These are phyloP conservation scores for Drosophila nr. medialis DNA, from an alignment of 2,888 invertebrate species.

Conservation along the genomic window DNA sequence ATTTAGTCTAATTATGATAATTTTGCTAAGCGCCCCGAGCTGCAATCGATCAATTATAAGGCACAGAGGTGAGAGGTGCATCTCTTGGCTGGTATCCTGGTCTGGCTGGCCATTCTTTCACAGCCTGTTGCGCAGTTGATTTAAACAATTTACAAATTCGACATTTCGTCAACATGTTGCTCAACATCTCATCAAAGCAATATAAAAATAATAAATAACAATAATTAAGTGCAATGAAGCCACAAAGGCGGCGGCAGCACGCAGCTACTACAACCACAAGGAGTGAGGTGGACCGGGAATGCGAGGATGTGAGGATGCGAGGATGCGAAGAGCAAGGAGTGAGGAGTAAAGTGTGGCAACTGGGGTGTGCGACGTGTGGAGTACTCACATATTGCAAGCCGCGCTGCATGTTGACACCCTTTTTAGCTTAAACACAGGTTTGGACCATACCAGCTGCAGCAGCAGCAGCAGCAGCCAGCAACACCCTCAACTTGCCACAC, in stretches of 20 bases:
- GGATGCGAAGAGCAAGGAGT: not conserved
- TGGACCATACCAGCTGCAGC: conserved; percentile 35
- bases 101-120: conserved; percentile 8
- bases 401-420: conserved; percentile 82
- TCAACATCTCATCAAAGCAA: conserved; percentile 80
- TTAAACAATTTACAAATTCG: conserved; percentile 82
- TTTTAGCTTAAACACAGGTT: conserved; percentile 83
- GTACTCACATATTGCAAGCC: conserved; percentile 49
- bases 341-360: conserved; percentile 2
- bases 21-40: conserved; percentile 74
- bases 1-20: conserved; percentile 81
- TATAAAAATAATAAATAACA: conserved; percentile 84
- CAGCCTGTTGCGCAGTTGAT: conserved; percentile 49
- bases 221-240: conserved; percentile 84
- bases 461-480: conserved; percentile 40
- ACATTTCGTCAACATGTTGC: conserved; percentile 81
- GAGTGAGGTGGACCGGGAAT: conserved; percentile 6
- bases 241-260: conserved; percentile 55
- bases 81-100: conserved; percentile 28
- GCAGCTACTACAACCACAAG: conserved; percentile 23
- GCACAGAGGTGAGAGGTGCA: conserved; percentile 38
- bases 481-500: conserved; percentile 62
- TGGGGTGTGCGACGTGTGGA: conserved; percentile 35
- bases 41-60: conserved; percentile 81
- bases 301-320: conserved; percentile 1